Base-by-base conservation (phyloP, 2,113 vertebrate genomes). In the Clinocottus analis region DNA sequence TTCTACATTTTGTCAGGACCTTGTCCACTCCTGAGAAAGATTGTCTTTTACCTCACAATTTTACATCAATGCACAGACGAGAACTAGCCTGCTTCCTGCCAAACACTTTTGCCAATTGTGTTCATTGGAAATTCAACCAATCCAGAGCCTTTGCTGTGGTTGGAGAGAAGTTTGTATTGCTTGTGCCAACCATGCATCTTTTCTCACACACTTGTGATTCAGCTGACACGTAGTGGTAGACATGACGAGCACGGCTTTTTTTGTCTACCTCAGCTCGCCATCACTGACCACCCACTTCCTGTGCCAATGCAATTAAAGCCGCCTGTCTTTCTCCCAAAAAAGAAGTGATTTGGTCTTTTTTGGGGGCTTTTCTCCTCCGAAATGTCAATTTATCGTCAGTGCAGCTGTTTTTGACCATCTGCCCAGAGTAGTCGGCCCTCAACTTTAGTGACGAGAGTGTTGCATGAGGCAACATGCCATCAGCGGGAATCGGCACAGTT, bases 271-370 rank as follows among this genome's bases (percentile, higher is more conserved):
- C 25, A 78, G 37, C 59, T 25, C 16, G 25, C 47, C 59, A 72
- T 64, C 37, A 27, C 29, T 47, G 37, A 39, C 60, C 61, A 45
- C 62, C 61, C 47, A 74, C 25, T 65, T 75, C 49, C 49, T 55
- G 19, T 75, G 47, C 37, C 49, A 72, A 17, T 47, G n/a, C 39
- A 63, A 63, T 63, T 70, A 55, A 55, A 70, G 33, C 19, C 43
- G 66, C 21, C 35, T 27, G 39, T 58, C 53, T 45, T 5, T 64
- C 56, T 69, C 33, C 19, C 35, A 16, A 12, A 3, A 16, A 37
- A 25, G 9, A 39, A 51, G 14, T 35, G 47, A 61, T 61, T 19
- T 61, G 29, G 7, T 64, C 1, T 72, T 17, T 55, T 25, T 56
- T 27, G 31, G 9, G 9, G n/a, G 2, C 23, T 55, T 17, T n/a